Evolutionary conservation across 2,797 vertebrate genomes (phyloP), one percentile per base, ranked within the genome.

Genomic region (Siniperca obscura): DNA sequence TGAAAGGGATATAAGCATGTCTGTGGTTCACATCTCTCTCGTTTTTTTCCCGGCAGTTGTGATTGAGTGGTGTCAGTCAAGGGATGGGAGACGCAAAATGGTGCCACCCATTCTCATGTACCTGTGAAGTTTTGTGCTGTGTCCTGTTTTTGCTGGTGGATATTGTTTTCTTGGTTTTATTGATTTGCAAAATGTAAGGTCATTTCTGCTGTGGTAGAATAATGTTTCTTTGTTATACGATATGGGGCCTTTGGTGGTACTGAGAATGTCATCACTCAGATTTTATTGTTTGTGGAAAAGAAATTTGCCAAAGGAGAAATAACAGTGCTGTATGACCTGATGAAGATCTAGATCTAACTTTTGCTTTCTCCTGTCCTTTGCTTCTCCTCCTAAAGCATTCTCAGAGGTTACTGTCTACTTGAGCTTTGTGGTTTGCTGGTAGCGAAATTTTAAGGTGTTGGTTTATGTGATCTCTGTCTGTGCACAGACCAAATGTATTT

Each of bases 401-500:
- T 82, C 62, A 42, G 34, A 75, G 42, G 67, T 82, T 60, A 73
- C 87, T 89, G 91, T 86, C 87, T 90, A 85, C 90, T 92, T 90
- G 87, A 78, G 89, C 90, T 92, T 88, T 87, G 75, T 66, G 69
- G 90, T 94, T 88, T 72, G 86, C 89, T 87, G 60, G 70, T 84
- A 82, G 81, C 52, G 38, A 84, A 34, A 74, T 78, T 36, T 76
- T 59, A 57, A 85, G 88, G 79, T 85, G 82, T 80, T 85, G 85
- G 81, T 76, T 84, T 44, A 30, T 77, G 81, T 81, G 70, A 81
- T 93, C 80, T 85, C 79, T 86, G 84, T 92, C 87, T 86, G 76
- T 84, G 80, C 87, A 86, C 78, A 81, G 70, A 79, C 72, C 55
- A 50, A 82, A 80, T 76, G 67, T 74, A 70, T 44, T 83, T 81